phyloP scores from a whole-genome alignment of 2,113 vertebrate genomes.

The Corythoichthys intestinalis region DNA sequence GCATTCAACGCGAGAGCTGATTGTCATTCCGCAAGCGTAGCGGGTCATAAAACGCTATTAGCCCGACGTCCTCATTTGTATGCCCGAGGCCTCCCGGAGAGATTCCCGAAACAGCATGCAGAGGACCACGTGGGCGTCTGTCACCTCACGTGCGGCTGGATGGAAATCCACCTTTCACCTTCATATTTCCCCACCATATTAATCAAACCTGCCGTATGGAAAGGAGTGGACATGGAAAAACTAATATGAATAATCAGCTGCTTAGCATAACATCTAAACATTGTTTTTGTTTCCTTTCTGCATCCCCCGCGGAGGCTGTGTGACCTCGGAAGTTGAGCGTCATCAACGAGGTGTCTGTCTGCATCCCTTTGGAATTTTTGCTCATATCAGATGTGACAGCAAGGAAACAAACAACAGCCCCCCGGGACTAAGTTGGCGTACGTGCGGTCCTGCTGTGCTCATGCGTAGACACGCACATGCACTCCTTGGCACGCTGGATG shows the following conservation, averaged over 20 bases:
- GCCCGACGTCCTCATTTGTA: conserved; percentile 22
- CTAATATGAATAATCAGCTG: conserved; percentile 35
- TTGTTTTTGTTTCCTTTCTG: conserved; percentile 5
- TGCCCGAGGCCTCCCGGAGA: conserved; percentile 13
- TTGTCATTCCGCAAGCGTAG: conserved; percentile 27
- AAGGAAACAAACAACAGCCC: conserved; percentile 59
- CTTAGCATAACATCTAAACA: conserved; percentile 46
- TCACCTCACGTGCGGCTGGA: background rate
- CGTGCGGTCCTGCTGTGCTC: conserved; percentile 21
- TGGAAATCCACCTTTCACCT: conserved; percentile 10
- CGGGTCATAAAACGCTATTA: conserved; percentile 33
- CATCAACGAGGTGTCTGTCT: conserved; percentile 34
- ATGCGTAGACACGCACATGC: conserved; percentile 3
- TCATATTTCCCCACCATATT: background rate
- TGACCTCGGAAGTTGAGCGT: conserved; percentile 47
- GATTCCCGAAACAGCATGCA: conserved; percentile 19
- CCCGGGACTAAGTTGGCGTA: conserved; percentile 32
- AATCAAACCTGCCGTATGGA: background rate
- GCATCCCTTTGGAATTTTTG: conserved; percentile 50
- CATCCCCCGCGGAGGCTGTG: conserved; percentile 29
- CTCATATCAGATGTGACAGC: conserved; percentile 43
- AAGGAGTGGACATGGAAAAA: conserved; percentile 14
- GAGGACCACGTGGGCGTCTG: background rate
- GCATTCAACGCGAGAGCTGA: conserved; percentile 5
- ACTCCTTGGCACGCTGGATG: background rate